Percentiles rank a stretch among this genome's conserved stretches.
phyloP scores from a whole-genome alignment of 2,113 vertebrate genomes.

The Caretta caretta region DNA sequence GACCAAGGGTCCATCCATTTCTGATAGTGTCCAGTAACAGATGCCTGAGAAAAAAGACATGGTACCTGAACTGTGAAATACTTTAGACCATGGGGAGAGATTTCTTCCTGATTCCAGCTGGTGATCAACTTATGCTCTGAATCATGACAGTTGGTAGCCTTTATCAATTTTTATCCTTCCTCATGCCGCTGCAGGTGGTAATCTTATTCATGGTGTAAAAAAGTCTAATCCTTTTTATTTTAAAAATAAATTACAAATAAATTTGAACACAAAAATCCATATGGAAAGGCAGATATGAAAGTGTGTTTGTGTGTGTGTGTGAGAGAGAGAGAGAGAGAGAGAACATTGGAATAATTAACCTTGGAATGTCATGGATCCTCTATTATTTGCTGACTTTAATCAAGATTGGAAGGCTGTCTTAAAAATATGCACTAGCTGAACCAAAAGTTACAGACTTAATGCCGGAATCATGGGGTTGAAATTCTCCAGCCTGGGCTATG shows the following conservation, averaged over 20 bases:
- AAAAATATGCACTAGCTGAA: neutral
- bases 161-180: neutral
- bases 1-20: neutral
- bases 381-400: neutral
- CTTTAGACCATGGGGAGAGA: neutral
- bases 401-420: rapidly evolving
- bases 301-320: rapidly evolving
- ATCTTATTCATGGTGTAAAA: neutral
- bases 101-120: neutral
- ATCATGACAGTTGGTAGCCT: neutral
- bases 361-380: no score
- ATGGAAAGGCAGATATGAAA: neutral
- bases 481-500: neutral
- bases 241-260: neutral
- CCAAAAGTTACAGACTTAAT: neutral
- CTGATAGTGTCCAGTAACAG: neutral
- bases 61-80: neutral
- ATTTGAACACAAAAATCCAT: neutral
- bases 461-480: neutral
- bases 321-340: neutral
- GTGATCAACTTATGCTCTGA: neutral
- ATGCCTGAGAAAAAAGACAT: neutral
- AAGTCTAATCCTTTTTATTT: neutral
- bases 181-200: conserved; percentile 17
- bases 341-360: neutral